A percentile compares a stretch with the other conserved stretches of the same genome.
Evolutionary conservation across 2,113 vertebrate species (phyloP).

Genomic region (Sminthopsis crassicaudata): DNA sequence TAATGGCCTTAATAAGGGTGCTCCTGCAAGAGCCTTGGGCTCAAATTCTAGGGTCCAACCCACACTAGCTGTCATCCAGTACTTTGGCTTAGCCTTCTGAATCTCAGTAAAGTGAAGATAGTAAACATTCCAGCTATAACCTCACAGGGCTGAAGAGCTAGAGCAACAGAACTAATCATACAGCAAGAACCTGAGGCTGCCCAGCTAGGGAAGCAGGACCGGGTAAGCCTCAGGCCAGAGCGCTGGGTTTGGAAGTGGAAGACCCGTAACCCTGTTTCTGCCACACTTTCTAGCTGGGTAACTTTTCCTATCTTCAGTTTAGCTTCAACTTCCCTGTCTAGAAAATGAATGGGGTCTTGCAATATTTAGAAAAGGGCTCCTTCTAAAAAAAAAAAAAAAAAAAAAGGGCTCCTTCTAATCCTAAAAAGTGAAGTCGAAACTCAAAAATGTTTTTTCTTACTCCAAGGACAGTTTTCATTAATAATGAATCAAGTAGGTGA

Average conservation of each 20-base stretch:
- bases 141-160: neutral
- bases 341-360: neutral
- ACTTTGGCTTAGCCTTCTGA: neutral
- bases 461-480: neutral
- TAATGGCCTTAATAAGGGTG: neutral
- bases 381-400: too few relatives aligned
- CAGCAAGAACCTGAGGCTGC: too few relatives aligned
- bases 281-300: neutral
- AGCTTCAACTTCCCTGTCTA: neutral
- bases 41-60: neutral
- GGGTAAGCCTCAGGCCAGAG: too few relatives aligned
- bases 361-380: neutral
- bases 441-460: neutral
- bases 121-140: neutral
- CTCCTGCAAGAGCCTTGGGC: neutral
- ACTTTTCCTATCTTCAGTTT: neutral
- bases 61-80: neutral
- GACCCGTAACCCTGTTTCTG: neutral
- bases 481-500: neutral
- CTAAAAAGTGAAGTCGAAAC: neutral
- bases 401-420: neutral
- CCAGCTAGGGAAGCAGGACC: too few relatives aligned
- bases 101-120: neutral
- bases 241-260: neutral
- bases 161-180: too few relatives aligned